Base-by-base conservation (phyloP, 2,888 invertebrate genomes). In the Agrochola litura region DNA sequence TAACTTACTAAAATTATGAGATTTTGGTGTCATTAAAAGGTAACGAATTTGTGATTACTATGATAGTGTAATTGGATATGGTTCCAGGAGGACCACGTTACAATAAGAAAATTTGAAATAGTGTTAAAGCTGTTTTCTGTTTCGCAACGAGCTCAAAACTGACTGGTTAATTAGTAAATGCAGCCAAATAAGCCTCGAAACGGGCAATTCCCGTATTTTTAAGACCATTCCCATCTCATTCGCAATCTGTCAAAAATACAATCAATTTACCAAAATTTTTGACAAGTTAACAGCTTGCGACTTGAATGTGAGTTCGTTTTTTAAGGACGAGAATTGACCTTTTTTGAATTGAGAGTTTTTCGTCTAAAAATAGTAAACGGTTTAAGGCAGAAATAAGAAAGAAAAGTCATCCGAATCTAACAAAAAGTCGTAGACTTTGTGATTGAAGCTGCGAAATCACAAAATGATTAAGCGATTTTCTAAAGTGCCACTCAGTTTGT, bases 391-490 rank as follows among this genome's bases (percentile, higher is more conserved):
- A 63, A 61, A 77, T 61, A 61, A 73, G 43, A 46, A 61, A 73
- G 43, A 46, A 63, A 70, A 12, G 19, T 37, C 41, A 63, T 14
- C 8, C 12, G 37, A 52, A 58, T 65, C 58, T 52, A n/a, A 58
- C 8, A 58, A 78, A 65, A 71, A 71, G 10, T 58, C 30, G 52
- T 14, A 22, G 37, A 67, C 37, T 70, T 69, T 60, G 78, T 58
- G 56, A 64, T 19, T 69, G 25, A 66, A 69, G 74, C 25, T 49
- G 9, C 58, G n/a, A 52, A 68, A 79, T 73, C 25, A 68, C 58
- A 68, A 79, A 46, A 73, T 68, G 79, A 60, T 60, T 52, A 60
- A 79, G 14, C 73, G 58, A 54, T 72, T 60, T 79, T 37, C 52
- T 37, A 16, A 73, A 79, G n/a, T 79, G 52, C 22, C 63, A 52